Conservation (phyloP, 2,888 invertebrate species). For the Cosmia trapezina region DNA sequence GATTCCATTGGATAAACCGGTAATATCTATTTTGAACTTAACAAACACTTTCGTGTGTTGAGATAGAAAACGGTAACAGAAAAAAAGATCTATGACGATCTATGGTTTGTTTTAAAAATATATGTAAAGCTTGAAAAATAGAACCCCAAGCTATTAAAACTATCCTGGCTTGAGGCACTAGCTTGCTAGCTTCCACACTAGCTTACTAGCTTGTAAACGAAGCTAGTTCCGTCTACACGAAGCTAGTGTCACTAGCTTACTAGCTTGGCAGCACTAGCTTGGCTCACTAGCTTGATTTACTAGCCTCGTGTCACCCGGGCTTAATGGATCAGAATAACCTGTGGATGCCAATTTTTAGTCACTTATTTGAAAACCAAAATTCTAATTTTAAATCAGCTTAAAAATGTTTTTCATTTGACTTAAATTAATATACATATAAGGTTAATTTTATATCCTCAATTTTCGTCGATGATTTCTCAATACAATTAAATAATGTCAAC, state of each 20-base stretch:
- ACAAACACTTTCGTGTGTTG: not conserved
- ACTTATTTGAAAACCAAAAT: not conserved
- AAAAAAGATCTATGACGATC: not conserved
- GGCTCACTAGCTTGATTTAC: too few species aligned
- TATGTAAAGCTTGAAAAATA: too few species aligned
- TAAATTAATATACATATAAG: too few species aligned
- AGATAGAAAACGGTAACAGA: not conserved
- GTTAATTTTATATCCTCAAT: not conserved
- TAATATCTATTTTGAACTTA: conserved; percentile 4
- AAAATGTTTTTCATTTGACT: not conserved
- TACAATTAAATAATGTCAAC: too few species aligned
- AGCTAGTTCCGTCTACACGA: too few species aligned
- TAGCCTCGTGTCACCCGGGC: too few species aligned
- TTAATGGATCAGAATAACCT: not conserved
- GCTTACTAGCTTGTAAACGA: too few species aligned
- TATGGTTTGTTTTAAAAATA: not conserved
- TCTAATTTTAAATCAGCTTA: not conserved
- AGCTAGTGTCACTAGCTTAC: too few species aligned
- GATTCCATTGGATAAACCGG: conserved; percentile 22
- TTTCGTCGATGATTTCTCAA: not conserved
- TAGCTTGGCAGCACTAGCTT: too few species aligned
- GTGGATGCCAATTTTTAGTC: not conserved
- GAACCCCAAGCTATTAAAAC: too few species aligned
- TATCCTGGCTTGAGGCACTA: too few species aligned
- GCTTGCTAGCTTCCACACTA: too few species aligned